Conservation (phyloP, 1,140 invertebrate species). For the Diorhabda sublineata region DNA sequence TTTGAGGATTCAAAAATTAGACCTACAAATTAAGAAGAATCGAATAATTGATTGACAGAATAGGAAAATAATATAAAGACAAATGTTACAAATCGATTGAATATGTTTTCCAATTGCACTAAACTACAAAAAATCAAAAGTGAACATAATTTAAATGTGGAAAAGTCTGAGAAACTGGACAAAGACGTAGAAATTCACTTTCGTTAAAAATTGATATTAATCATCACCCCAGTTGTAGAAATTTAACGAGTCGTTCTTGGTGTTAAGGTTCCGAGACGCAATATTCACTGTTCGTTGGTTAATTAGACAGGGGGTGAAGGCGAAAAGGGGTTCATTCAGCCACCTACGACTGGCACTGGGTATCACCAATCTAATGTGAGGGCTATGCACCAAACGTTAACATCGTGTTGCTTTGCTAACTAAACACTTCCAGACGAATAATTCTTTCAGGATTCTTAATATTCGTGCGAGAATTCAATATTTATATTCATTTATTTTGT, state of each 20-base stretch:
- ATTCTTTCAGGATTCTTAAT: not conserved
- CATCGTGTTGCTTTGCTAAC: not conserved
- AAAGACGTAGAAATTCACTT: too few species aligned
- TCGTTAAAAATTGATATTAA: not conserved
- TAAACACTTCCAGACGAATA: not conserved
- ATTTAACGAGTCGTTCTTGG: not conserved
- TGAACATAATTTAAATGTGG: too few species aligned
- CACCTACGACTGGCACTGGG: slow-evolving; percentile 42
- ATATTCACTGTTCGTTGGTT: slow-evolving; percentile 44
- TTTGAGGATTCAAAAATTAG: too few species aligned
- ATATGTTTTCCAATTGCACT: too few species aligned
- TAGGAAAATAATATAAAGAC: too few species aligned
- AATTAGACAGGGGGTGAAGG: slow-evolving; percentile 40
- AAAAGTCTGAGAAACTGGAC: too few species aligned
- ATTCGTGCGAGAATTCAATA: too few species aligned
- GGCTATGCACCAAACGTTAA: slow-evolving; percentile 37
- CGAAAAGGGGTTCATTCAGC: slow-evolving; percentile 21
- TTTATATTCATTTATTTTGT: too few species aligned
- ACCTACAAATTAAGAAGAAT: too few species aligned
- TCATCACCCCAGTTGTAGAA: not conserved
- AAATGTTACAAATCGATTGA: too few species aligned
- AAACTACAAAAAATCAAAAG: too few species aligned
- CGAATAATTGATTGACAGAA: too few species aligned
- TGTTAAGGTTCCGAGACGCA: slow-evolving; percentile 25
- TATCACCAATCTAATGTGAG: slow-evolving; percentile 46